Base-by-base conservation (phyloP, 2,888 invertebrate species). In the Crematogaster levior region DNA sequence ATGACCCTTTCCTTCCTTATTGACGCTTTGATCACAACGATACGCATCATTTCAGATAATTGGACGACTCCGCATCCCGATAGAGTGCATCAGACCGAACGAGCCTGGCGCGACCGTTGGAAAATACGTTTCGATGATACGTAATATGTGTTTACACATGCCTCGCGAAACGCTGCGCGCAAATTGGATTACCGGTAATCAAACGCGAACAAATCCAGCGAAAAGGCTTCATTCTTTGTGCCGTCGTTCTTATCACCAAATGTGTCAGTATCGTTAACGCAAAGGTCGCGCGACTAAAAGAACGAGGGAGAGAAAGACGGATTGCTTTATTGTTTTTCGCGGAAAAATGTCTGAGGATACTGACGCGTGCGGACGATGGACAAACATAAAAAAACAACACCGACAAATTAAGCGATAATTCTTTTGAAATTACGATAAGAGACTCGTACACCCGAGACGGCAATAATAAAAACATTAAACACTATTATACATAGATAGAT, bases 151-250 rank as follows among this genome's bases (percentile, higher is more conserved):
- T 79, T 61, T 61, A 53, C 82, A 70, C 74, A 60, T 82, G 87
- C 85, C 84, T 82, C 84, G 75, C 84, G 86, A 43, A 86, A 48
- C 21, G 86, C 18, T 85, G 87, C 88, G 87, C 80, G 83, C 82
- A 91, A 92, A 92, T 92, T 92, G 91, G 92, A 92, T 92, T 92
- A 92, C 89, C 90, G 88, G 89, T 90, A 91, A 92, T 92, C 88
- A 89, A 90, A 91, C 90, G 82, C 88, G 88, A 88, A 34, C 34
- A 92, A 91, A 91, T 91, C 91, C n/a, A 88, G 89, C 87, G 88
- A 89, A 91, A 88, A 88, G 92, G 91, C 91, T 92, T 91, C 90
- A 86, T 89, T 83, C 86, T 87, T 89, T 48, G 37, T n/a, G n/a
- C 18, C 24, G 24, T 84, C 40, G 86, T 90, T 85, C 81, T 89